These are phyloP conservation scores for Muraenolepis orangiensis DNA, from an alignment of 2,797 vertebrate genomes.

Conservation along the genomic window DNA sequence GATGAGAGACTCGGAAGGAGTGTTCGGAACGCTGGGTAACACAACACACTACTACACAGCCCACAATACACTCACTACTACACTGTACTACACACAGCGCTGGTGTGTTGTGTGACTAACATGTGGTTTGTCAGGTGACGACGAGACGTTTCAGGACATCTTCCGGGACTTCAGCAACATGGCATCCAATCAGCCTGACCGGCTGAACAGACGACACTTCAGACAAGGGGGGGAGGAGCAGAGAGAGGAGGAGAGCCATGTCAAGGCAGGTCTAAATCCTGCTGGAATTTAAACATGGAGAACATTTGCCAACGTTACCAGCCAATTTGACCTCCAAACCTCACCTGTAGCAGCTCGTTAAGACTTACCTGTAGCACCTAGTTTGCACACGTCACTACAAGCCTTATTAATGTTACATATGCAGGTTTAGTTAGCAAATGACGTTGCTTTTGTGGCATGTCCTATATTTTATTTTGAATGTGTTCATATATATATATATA, in stretches of 20 bases:
- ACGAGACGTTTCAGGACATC: conserved; percentile 78
- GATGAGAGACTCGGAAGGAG: conserved; percentile 76
- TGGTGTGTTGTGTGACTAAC: not conserved
- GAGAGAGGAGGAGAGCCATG: conserved; percentile 1
- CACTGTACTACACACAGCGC: not conserved
- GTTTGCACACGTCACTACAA: not conserved
- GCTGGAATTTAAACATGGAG: not conserved
- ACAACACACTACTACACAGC: not conserved
- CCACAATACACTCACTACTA: not conserved
- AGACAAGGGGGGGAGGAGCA: conserved; percentile 25
- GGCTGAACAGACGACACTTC: conserved; percentile 61
- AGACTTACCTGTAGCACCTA: not conserved
- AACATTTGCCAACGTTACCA: not conserved
- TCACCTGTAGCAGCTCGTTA: not conserved
- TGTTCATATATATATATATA: no score
- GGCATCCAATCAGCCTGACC: conserved; percentile 76
- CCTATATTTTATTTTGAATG: not conserved
- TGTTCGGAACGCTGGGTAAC: conserved; percentile 68
- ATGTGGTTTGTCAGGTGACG: conserved; percentile 64
- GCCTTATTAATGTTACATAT: not conserved
- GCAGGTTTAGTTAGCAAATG: not conserved
- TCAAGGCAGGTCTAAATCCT: not conserved
- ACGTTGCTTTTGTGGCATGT: not conserved
- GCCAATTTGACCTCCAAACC: not conserved
- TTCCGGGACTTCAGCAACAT: conserved; percentile 78